These are phyloP conservation scores for Spodoptera picta DNA, from an alignment of 2,888 invertebrate species.

Conservation along the genomic window DNA sequence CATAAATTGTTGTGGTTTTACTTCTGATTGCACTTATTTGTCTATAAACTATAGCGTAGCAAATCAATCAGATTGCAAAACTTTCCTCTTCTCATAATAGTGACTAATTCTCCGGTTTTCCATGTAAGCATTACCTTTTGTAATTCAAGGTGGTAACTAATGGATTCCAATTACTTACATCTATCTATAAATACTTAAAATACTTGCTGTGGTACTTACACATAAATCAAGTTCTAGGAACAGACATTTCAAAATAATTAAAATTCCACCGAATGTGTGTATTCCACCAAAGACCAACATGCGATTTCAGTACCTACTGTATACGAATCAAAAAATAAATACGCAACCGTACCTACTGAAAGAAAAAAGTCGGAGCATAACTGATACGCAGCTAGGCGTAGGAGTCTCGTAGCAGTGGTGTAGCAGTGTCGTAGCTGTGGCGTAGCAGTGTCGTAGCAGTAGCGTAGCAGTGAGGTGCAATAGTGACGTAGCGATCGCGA, in stretches of 20 bases:
- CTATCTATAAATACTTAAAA: conserved; percentile 2
- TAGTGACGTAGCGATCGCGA: background rate
- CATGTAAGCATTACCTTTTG: conserved; percentile 11
- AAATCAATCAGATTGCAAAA: conserved; percentile 3
- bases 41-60: background rate
- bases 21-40: too few relatives aligned
- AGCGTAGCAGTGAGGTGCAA: background rate
- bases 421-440: background rate
- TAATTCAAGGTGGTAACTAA: conserved; percentile 14
- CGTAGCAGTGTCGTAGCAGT: background rate
- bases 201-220: background rate
- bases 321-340: too few relatives aligned
- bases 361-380: too few relatives aligned
- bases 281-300: too few relatives aligned
- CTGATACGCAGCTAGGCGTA: background rate
- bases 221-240: background rate
- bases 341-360: too few relatives aligned
- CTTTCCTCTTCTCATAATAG: conserved; percentile 14
- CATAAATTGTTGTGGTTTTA: background rate
- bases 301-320: too few relatives aligned
- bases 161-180: conserved; percentile 2
- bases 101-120: conserved; percentile 21
- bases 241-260: too few relatives aligned
- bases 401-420: too few relatives aligned
- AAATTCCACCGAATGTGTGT: too few relatives aligned